A percentile compares a stretch with the other conserved stretches of the same genome.
These are phyloP conservation scores for Octodonta nipae DNA, from an alignment of 2,888 invertebrate species.

Conservation along the genomic window DNA sequence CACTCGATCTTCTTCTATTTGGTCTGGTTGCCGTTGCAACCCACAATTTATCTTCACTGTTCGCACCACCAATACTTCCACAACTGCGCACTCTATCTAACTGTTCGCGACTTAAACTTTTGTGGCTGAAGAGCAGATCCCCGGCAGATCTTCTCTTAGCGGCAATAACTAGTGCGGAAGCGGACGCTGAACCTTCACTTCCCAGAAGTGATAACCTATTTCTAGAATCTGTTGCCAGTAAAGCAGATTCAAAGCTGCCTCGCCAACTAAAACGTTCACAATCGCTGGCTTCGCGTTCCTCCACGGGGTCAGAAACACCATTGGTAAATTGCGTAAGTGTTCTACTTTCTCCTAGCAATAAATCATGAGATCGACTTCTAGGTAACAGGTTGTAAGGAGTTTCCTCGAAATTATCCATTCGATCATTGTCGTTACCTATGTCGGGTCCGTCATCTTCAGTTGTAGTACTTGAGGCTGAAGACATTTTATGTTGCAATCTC, in stretches of 20 bases:
- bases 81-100: conserved; percentile 63
- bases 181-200: conserved; percentile 49
- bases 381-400: conserved; percentile 44
- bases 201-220: conserved; percentile 57
- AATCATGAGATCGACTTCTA: conserved; percentile 71
- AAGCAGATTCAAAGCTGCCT: conserved; percentile 83
- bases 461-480: conserved; percentile 46
- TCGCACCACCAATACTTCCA: conserved; percentile 67
- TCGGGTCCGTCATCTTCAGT: conserved; percentile 65
- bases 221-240: conserved; percentile 74
- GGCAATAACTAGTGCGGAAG: conserved; percentile 53
- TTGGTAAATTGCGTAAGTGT: conserved; percentile 38
- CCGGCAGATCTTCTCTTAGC: conserved; percentile 71
- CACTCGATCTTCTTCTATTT: conserved; percentile 40
- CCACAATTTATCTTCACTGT: conserved; percentile 39
- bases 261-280: conserved; percentile 85
- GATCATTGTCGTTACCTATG: conserved; percentile 21
- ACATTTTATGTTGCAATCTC: conserved; percentile 42
- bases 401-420: conserved; percentile 32
- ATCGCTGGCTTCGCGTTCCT: conserved; percentile 67
- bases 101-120: conserved; percentile 64
- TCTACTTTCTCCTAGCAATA: conserved; percentile 49
- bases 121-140: conserved; percentile 65
- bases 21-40: conserved; percentile 28
- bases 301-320: conserved; percentile 41